Conservation (phyloP, 2,888 invertebrate species). For the Leucophenga montana region DNA sequence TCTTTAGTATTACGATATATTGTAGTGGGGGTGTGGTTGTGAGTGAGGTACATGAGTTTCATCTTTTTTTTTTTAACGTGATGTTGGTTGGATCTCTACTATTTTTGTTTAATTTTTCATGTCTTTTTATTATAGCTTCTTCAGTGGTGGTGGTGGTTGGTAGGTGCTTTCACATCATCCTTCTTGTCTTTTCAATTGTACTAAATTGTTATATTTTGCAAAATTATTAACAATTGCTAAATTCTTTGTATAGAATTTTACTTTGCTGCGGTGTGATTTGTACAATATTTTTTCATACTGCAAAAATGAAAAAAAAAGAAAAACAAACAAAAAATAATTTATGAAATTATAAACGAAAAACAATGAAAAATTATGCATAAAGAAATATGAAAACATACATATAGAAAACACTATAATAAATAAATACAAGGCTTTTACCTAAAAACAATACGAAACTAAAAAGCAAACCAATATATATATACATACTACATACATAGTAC, state of each 20-base stretch:
- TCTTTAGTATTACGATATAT: too few species aligned
- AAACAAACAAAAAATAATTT: constrained; percentile 42
- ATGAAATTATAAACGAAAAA: constrained; percentile 41
- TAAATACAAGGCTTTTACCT: too few species aligned
- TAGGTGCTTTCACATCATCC: neutral
- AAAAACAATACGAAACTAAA: neutral
- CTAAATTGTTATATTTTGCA: constrained; percentile 28
- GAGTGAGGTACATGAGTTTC: neutral
- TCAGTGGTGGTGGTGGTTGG: neutral
- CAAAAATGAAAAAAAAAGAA: constrained; percentile 44
- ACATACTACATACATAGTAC: too few species aligned
- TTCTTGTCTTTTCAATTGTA: neutral
- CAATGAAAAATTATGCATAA: neutral
- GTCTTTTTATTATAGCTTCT: constrained; percentile 4
- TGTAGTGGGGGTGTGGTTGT: neutral
- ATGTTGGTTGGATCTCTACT: too few species aligned
- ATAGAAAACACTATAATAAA: neutral
- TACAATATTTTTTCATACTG: constrained; percentile 54
- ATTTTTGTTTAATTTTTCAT: neutral
- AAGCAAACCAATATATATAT: too few species aligned
- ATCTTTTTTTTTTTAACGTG: neutral
- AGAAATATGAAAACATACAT: neutral
- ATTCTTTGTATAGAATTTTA: constrained; percentile 57
- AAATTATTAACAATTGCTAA: constrained; percentile 52
- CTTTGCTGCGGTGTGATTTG: constrained; percentile 30